Base-by-base conservation (phyloP, 2,888 invertebrate species). In the Cosmia trapezina region DNA sequence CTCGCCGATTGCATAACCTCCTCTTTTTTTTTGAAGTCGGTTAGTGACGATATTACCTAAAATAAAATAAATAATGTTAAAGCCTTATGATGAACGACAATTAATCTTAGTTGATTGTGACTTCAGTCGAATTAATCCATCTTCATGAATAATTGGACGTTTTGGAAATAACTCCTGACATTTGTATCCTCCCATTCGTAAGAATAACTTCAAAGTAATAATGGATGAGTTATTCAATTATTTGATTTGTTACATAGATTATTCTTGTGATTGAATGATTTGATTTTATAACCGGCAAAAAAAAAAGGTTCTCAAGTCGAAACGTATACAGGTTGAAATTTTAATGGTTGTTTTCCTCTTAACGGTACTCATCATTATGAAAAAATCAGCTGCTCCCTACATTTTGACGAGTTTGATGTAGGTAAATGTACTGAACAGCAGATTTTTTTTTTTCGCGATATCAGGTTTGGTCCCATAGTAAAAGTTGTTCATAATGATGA, bases 221-320 rank as follows among this genome's bases (percentile, higher is more conserved):
- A n/a, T 17, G 45, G 17, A 77, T 73, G 61, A 80, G 73, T 83
- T 63, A 77, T 81, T 77, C 69, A 77, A 64, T 12, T 57, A 59
- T 70, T 70, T 63, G 68, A 73, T 80, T 73, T 66, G 53, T 54
- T 80, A 45, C 17, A 45, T 22, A 45, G 63, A 57, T 41, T 47
- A 62, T 54, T 59, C n/a, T 22, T 47, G n/a, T 43, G 56, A 71
- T 69, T 56, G 11, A 41, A 17, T 28, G 12, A 70, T 41, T 68
- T 49, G 3, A 41, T 62, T 71, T 41, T 43, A 8, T 7, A 37
- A 6, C 37, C 28, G 28, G 3, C 28, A 3, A 28, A 28, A 28
- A 28, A 28, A 28, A 28, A 28, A 28, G 28, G 28, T 28, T 28
- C 28, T 28, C 28, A 28, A 28, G 28, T 28, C 28, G 28, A 28